Evolutionary conservation across 2,797 vertebrate species (phyloP), one percentile per base, ranked within the genome.

Genomic region (Rhodeus uyekii): DNA sequence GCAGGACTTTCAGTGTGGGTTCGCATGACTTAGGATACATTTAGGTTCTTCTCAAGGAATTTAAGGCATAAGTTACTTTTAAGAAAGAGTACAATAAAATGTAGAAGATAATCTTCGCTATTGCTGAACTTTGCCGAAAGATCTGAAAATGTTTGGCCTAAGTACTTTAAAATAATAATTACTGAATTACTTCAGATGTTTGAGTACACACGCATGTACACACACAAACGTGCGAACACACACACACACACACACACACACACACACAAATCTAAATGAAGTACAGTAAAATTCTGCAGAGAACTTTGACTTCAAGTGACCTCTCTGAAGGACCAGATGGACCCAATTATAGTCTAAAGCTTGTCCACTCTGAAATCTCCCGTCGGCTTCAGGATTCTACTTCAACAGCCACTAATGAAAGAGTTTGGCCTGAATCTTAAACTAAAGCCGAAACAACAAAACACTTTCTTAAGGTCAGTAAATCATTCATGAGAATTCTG

Each of bases 301-400:
- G 32, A 86, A 87, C 81, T 92, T 91, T 87, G 89, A 88, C 86
- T 93, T 86, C 6, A 61, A 36, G 88, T 93, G 92, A 94, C 93
- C 92, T 93, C 93, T 88, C 90, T 86, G 80, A 80, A 90, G 90
- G 91, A 92, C 90, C 87, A 87, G 90, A 94, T 93, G 90, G 87
- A 89, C 86, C 92, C 91, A 93, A 94, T 95, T 95, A 94, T 85
- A 85, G 90, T 90, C 91, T 88, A 88, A 76, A 78, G 64, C 53
- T 90, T 87, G 68, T 76, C 69, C 79, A 53, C 29, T 64, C 78
- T 73, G 79, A 61, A 83, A 18, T 72, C 64, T 76, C 55, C 78
- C 61, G 46, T 83, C 38, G 82, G 83, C 89, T 89, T 91, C 72
- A 58, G 36, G 67, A 84, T 80, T 89, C 89, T 88, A 88, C 87